These are phyloP conservation scores for Agrypnia vestita DNA, from an alignment of 1,140 invertebrate species.

Conservation along the genomic window DNA sequence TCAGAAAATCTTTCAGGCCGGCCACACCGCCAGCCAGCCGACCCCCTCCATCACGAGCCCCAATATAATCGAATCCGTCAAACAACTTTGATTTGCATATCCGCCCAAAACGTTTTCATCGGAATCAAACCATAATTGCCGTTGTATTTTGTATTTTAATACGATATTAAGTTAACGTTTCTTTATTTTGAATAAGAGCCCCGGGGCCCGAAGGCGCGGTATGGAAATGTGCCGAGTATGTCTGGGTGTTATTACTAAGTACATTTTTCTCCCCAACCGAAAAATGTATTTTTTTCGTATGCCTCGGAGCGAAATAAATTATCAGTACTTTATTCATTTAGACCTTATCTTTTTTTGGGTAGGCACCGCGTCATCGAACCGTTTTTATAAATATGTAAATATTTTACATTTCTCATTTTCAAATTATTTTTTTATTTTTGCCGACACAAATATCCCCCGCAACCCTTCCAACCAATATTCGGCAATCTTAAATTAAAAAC, in stretches of 20 bases:
- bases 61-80: slow-evolving; percentile 41
- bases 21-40: not conserved
- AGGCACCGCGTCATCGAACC: slow-evolving; percentile 30
- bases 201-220: slow-evolving; percentile 25
- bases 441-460: not conserved
- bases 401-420: slow-evolving; percentile 36
- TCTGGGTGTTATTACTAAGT: slow-evolving; percentile 49
- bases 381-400: slow-evolving; percentile 56
- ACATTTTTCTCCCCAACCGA: slow-evolving; percentile 49
- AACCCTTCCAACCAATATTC: too few species aligned
- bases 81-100: slow-evolving; percentile 59
- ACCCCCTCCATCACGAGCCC: not conserved
- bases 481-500: too few species aligned
- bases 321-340: slow-evolving; percentile 60
- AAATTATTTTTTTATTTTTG: slow-evolving; percentile 40
- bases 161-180: slow-evolving; percentile 55
- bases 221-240: slow-evolving; percentile 35
- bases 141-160: slow-evolving; percentile 57
- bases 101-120: slow-evolving; percentile 57
- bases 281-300: slow-evolving; percentile 46
- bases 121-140: slow-evolving; percentile 58
- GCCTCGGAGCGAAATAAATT: slow-evolving; percentile 60
- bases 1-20: slow-evolving; percentile 22
- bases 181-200: slow-evolving; percentile 56
- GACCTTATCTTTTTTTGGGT: slow-evolving; percentile 53